Percentiles rank a stretch among this genome's conserved stretches.
Evolutionary conservation across 1,140 invertebrate genomes (phyloP).

Genomic region (Phymastichus coffea): DNA sequence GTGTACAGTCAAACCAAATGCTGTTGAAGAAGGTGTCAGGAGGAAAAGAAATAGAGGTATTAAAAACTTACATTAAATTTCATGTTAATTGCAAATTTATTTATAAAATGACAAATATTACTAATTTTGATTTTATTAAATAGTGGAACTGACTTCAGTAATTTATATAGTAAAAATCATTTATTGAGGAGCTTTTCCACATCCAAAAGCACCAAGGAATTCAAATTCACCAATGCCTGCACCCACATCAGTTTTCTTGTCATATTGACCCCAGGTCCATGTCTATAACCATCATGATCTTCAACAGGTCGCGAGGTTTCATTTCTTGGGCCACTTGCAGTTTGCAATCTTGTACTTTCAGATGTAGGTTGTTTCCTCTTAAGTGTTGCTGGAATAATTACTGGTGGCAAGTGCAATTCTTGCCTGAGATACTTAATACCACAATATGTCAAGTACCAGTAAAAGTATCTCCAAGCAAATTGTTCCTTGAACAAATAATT

Average conservation of each 20-base stretch:
- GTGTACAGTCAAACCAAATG: conserved; percentile 53
- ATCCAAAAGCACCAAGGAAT: conserved; percentile 65
- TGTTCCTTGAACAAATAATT: conserved; percentile 80
- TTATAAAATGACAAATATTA: too few relatives aligned
- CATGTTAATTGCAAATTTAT: background rate
- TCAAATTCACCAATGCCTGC: conserved; percentile 85
- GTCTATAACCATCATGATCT: conserved; percentile 78
- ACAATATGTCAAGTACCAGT: conserved; percentile 99
- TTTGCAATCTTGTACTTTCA: conserved; percentile 77
- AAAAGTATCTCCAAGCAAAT: conserved; percentile 99
- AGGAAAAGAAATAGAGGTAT: conserved; percentile 68
- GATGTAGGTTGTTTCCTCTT: conserved; percentile 83
- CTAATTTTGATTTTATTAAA: conserved; percentile 28
- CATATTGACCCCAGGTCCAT: conserved; percentile 70
- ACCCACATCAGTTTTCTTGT: conserved; percentile 94
- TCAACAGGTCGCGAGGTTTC: conserved; percentile 60
- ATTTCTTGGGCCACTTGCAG: conserved; percentile 62
- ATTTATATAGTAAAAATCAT: conserved; percentile 31
- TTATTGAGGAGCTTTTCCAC: conserved; percentile 52
- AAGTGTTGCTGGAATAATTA: conserved; percentile 97
- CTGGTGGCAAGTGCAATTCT: conserved; percentile 92
- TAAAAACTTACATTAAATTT: conserved; percentile 8
- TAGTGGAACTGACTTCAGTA: conserved; percentile 28
- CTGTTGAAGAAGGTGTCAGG: conserved; percentile 62
- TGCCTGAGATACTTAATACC: conserved; percentile 95